These are phyloP conservation scores for Colostygia pectinataria DNA, from an alignment of 2,888 invertebrate species.

Conservation along the genomic window DNA sequence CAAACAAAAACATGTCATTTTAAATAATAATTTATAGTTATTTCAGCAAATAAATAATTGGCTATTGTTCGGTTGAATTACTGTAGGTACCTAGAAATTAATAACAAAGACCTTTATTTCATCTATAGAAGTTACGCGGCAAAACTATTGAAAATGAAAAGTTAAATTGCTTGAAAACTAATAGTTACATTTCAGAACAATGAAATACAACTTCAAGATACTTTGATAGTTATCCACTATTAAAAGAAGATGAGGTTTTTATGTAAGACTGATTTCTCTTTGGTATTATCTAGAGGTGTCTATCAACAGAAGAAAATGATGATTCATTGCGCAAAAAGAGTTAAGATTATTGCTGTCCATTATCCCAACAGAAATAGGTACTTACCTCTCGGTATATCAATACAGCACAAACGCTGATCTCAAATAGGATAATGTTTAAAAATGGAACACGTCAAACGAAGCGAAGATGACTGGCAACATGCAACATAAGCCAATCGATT, in stretches of 20 bases:
- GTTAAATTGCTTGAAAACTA: too few species aligned
- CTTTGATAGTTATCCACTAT: too few species aligned
- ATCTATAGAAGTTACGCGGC: not conserved
- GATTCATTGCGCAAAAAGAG: slow-evolving; percentile 10
- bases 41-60: slow-evolving; percentile 25
- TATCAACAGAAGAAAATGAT: slow-evolving; percentile 8
- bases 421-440: slow-evolving; percentile 29
- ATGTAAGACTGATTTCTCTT: not conserved
- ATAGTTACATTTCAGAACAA: too few species aligned
- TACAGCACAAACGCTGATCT: slow-evolving; percentile 34
- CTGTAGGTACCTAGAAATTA: too few species aligned
- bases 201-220: not conserved
- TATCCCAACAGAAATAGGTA: slow-evolving; percentile 30
- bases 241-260: not conserved
- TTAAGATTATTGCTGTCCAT: slow-evolving; percentile 1
- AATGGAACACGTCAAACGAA: slow-evolving; percentile 34
- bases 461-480: slow-evolving; percentile 44
- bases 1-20: slow-evolving; percentile 38
- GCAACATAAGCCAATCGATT: slow-evolving; percentile 63
- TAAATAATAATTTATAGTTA: slow-evolving; percentile 33
- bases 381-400: slow-evolving; percentile 39
- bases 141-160: not conserved
- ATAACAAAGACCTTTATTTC: not conserved
- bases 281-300: slow-evolving; percentile 6
- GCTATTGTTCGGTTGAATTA: slow-evolving; percentile 13